Percentiles rank a stretch among this genome's conserved stretches.
Evolutionary conservation across 2,888 invertebrate genomes (phyloP).

Genomic region (Agelastica alni): DNA sequence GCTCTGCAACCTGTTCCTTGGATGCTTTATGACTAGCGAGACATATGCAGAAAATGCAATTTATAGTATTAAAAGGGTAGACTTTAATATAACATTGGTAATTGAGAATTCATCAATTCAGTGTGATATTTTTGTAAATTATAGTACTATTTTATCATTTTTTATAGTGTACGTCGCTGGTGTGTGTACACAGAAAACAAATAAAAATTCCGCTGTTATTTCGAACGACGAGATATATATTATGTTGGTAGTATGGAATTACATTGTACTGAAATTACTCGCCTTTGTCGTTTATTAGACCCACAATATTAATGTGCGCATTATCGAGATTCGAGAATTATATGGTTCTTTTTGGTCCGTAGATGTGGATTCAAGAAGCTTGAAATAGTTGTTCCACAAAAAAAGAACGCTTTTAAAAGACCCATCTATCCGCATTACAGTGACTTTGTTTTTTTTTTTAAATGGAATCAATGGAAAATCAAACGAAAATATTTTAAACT

Average conservation of each 20-base stretch:
- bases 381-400: conserved; percentile 13
- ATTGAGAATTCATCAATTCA: too few relatives aligned
- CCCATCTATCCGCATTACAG: background rate
- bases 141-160: too few relatives aligned
- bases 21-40: too few relatives aligned
- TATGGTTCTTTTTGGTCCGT: conserved; percentile 20
- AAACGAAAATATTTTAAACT: too few relatives aligned
- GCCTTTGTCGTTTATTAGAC: conserved; percentile 24
- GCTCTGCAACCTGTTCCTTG: too few relatives aligned
- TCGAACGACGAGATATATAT: conserved; percentile 9
- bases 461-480: too few relatives aligned
- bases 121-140: too few relatives aligned
- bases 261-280: conserved; percentile 22
- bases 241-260: conserved; percentile 24
- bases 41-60: too few relatives aligned
- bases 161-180: conserved; percentile 1
- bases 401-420: background rate
- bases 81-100: too few relatives aligned
- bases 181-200: conserved; percentile 1
- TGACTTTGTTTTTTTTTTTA: background rate
- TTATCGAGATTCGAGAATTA: conserved; percentile 16
- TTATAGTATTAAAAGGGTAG: too few relatives aligned
- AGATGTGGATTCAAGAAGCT: conserved; percentile 20
- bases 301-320: conserved; percentile 22
- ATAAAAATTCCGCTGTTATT: conserved; percentile 4